Percentiles rank a stretch among this genome's conserved stretches.
These are phyloP conservation scores for Scaeva pyrastri DNA, from an alignment of 2,888 invertebrate genomes.

Conservation along the genomic window DNA sequence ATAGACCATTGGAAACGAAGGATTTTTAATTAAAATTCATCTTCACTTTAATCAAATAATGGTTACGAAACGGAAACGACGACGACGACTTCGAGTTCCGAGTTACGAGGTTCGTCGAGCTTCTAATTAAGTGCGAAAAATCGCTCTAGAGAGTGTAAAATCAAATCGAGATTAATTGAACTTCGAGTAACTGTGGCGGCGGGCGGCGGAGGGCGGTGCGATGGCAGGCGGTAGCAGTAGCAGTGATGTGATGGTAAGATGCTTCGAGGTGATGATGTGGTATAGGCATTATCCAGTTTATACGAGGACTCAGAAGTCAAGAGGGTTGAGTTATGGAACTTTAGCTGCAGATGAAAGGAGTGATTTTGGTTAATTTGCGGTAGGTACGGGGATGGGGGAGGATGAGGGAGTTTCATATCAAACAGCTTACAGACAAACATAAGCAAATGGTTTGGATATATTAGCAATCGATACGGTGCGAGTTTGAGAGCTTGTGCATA, in stretches of 20 bases:
- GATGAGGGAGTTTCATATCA: no score
- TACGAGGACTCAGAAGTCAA: slow-evolving; percentile 30
- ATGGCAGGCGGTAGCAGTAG: no score
- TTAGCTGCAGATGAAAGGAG: slow-evolving; percentile 1
- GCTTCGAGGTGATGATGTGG: slow-evolving; percentile 21
- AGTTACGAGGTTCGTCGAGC: slow-evolving; percentile 77
- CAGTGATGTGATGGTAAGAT: neutral
- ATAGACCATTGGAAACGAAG: slow-evolving; percentile 62
- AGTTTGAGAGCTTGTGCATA: slow-evolving; percentile 1
- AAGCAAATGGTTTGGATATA: slow-evolving; percentile 17
- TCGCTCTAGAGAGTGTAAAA: slow-evolving; percentile 83
- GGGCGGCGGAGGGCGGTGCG: neutral
- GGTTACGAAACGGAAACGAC: slow-evolving; percentile 64
- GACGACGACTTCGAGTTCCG: neutral
- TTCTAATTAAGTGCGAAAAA: slow-evolving; percentile 84
- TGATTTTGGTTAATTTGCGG: slow-evolving; percentile 41
- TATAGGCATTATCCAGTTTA: neutral
- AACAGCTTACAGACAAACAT: slow-evolving; percentile 5
- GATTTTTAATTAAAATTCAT: slow-evolving; percentile 84
- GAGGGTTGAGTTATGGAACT: slow-evolving; percentile 7
- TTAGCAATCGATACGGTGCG: slow-evolving; percentile 38
- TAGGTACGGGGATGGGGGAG: neutral
- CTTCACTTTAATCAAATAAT: slow-evolving; percentile 84
- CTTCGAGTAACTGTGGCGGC: slow-evolving; percentile 23
- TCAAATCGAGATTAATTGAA: slow-evolving; percentile 83